A percentile compares a stretch with the other conserved stretches of the same genome.
Conservation (phyloP, 2,888 invertebrate species). For the Lumbricus terrestris region DNA sequence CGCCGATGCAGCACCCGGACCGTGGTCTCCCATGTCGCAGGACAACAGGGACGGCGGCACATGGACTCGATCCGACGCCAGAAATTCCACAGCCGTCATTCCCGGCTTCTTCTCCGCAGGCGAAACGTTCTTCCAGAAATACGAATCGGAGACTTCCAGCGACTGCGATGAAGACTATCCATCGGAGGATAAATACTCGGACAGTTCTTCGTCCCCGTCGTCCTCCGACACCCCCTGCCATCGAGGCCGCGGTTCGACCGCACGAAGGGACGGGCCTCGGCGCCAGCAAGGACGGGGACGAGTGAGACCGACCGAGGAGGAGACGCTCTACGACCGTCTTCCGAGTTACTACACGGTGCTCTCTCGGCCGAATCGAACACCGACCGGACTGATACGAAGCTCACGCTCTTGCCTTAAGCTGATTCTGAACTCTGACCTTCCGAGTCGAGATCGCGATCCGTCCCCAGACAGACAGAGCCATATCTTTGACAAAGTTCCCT, state of each 20-base stretch:
- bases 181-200: neutral
- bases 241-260: neutral
- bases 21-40: neutral
- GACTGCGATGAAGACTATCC: neutral
- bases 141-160: neutral
- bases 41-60: neutral
- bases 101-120: neutral
- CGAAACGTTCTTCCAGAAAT: neutral
- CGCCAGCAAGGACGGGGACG: neutral
- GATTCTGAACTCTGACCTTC: neutral
- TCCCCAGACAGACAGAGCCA: constrained; percentile 31
- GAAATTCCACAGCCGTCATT: neutral
- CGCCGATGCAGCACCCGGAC: neutral
- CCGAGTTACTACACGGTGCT: constrained; percentile 52
- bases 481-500: constrained; percentile 47
- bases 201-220: neutral
- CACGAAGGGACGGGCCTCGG: constrained; percentile 9
- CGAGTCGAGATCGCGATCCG: neutral
- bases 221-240: neutral
- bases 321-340: constrained; percentile 47
- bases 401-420: constrained; percentile 8
- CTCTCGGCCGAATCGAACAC: constrained; percentile 41
- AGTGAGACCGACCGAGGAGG: constrained; percentile 6
- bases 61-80: neutral
- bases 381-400: constrained; percentile 22